phyloP scores from a whole-genome alignment of 2,113 vertebrate species.

The Scalopus aquaticus region DNA sequence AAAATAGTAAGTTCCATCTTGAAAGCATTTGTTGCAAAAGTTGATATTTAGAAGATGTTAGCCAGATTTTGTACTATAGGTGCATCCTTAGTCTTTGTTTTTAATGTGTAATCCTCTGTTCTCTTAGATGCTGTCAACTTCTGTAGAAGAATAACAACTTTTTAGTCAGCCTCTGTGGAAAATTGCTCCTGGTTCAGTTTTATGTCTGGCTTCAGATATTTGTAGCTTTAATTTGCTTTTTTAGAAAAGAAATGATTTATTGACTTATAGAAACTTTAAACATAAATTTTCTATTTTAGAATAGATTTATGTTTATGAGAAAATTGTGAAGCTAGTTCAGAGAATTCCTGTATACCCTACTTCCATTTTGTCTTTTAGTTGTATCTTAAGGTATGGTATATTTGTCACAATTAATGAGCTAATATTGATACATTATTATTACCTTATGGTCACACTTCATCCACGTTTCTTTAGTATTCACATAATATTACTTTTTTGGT shows the following conservation, averaged over 20 bases:
- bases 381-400: not conserved
- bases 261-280: not conserved
- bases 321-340: not conserved
- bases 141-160: not conserved
- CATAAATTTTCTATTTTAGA: not conserved
- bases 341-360: not conserved
- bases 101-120: not conserved
- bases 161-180: not conserved
- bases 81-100: not conserved
- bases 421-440: not conserved
- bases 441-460: not conserved
- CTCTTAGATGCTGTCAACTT: not conserved
- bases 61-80: not conserved
- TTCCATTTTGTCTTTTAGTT: not conserved
- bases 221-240: constrained; percentile 23
- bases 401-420: not conserved
- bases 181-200: not conserved
- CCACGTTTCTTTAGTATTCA: not conserved
- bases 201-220: not conserved
- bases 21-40: constrained; percentile 1
- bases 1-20: not conserved
- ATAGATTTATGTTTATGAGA: not conserved
- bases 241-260: constrained; percentile 10
- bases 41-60: not conserved
- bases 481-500: not conserved